These are phyloP conservation scores for Corydoras maculifer DNA, from an alignment of 2,113 vertebrate species.

Conservation along the genomic window DNA sequence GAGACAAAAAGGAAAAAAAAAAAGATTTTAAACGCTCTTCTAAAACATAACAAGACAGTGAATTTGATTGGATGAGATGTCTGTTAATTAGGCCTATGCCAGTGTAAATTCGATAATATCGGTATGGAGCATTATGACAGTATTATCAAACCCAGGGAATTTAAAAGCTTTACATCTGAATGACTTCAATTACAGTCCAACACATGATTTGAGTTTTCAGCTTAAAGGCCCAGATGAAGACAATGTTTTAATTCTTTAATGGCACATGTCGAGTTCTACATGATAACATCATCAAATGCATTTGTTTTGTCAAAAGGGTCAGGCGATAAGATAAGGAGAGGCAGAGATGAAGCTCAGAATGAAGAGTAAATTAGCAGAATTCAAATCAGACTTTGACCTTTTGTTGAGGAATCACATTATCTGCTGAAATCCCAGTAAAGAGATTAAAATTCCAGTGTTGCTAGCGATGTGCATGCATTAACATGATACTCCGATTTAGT, in stretches of 20 bases:
- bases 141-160: too few relatives aligned
- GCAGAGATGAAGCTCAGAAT: background rate
- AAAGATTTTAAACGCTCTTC: too few relatives aligned
- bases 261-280: slow-evolving; percentile 6
- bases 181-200: too few relatives aligned
- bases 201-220: too few relatives aligned
- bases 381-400: slow-evolving; percentile 49
- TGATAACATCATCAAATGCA: background rate
- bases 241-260: background rate
- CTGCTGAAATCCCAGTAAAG: background rate
- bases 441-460: slow-evolving; percentile 26
- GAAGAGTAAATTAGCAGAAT: slow-evolving; percentile 6
- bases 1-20: too few relatives aligned
- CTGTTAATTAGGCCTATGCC: too few relatives aligned
- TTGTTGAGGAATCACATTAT: slow-evolving; percentile 50
- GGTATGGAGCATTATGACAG: too few relatives aligned
- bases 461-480: slow-evolving; percentile 41
- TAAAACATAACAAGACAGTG: too few relatives aligned
- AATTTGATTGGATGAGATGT: too few relatives aligned
- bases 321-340: background rate
- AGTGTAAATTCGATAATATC: too few relatives aligned
- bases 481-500: slow-evolving; percentile 28
- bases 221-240: too few relatives aligned
- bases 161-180: too few relatives aligned
- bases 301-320: background rate